Conservation (phyloP, 2,797 vertebrate genomes). For the Amniataba percoides region DNA sequence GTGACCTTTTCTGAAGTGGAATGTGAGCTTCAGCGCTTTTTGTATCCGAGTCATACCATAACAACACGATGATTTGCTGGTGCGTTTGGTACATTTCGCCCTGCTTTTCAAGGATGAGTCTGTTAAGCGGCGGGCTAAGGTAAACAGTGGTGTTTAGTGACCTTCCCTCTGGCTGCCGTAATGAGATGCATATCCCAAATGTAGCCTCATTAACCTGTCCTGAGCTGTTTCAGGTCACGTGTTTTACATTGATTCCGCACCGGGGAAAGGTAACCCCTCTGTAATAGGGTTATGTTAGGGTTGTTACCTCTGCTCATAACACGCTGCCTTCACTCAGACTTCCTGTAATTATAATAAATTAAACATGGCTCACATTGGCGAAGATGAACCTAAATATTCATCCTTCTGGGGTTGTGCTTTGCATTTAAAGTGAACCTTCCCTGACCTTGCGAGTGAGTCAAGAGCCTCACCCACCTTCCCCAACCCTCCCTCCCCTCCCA, state of each 20-base stretch:
- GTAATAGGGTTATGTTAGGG: constrained; percentile 93
- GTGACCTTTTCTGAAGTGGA: constrained; percentile 51
- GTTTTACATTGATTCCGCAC: constrained; percentile 92
- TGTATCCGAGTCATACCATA: constrained; percentile 24
- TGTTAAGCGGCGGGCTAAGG: constrained; percentile 33
- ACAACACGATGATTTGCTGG: constrained; percentile 32
- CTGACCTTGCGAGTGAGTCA: constrained; percentile 69
- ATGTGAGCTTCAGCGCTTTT: constrained; percentile 19
- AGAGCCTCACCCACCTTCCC: constrained; percentile 37
- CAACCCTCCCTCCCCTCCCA: constrained; percentile 9
- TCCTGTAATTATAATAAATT: constrained; percentile 92
- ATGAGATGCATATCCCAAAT: constrained; percentile 88
- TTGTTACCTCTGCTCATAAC: constrained; percentile 92
- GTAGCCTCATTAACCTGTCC: constrained; percentile 91
- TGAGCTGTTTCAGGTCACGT: constrained; percentile 91
- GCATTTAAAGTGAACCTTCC: constrained; percentile 75
- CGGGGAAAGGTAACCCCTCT: constrained; percentile 87
- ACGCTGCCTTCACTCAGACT: constrained; percentile 88
- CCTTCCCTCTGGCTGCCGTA: constrained; percentile 85
- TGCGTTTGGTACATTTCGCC: constrained; percentile 34
- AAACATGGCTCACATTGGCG: constrained; percentile 85
- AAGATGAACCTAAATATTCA: constrained; percentile 86
- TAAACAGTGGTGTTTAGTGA: constrained; percentile 67
- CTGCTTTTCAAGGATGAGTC: constrained; percentile 38
- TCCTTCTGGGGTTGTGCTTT: constrained; percentile 64